Base-by-base conservation (phyloP, 2,888 invertebrate genomes). In the Nomada fabriciana region DNA sequence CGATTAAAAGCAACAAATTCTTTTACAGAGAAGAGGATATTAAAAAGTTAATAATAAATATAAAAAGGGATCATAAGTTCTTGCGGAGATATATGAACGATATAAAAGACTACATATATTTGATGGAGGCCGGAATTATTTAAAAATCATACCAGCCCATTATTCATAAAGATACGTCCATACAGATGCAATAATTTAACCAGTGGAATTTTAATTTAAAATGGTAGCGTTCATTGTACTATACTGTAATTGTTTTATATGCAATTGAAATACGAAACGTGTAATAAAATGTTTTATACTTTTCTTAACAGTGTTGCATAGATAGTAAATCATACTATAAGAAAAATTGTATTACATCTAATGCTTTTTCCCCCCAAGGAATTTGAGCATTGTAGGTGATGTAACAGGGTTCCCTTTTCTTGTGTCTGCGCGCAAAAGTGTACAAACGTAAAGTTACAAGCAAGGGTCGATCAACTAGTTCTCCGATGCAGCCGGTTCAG, bases 31-130 rank as follows among this genome's bases (percentile, higher is more conserved):
- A 86, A 71, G 86, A 83, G 15, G 89, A 90, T 11, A 80, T 93
- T 50, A 90, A 90, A 83, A 81, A 87, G 67, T 85, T 93, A 69
- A 90, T 93, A 67, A 87, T 64, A 47, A 91, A 91, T 80, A 82
- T 91, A 42, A 92, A 90, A 79, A 91, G 71, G 53, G 91, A 91
- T 78, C 82, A 90, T 52, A 90, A 82, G 55, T 93, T 92, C 76
- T 69, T 93, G 25, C 88, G 89, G 7, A 86, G 89, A 59, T 93
- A 89, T 64, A 92, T 92, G 43, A 89, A 82, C 13, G 92, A 92
- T 74, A 87, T 93, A 15, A 87, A 78, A 55, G 86, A 91, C 73
- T 93, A 92, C 72, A 87, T 92, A 20, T 90, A 89, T 60, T 52
- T 91, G 71, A 89, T 91, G 84, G 91, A 90, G 80, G 85, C 88